Evolutionary conservation across 1,140 invertebrate species (phyloP), one percentile per base, ranked within the genome.

Genomic region (Glomeris maerens): DNA sequence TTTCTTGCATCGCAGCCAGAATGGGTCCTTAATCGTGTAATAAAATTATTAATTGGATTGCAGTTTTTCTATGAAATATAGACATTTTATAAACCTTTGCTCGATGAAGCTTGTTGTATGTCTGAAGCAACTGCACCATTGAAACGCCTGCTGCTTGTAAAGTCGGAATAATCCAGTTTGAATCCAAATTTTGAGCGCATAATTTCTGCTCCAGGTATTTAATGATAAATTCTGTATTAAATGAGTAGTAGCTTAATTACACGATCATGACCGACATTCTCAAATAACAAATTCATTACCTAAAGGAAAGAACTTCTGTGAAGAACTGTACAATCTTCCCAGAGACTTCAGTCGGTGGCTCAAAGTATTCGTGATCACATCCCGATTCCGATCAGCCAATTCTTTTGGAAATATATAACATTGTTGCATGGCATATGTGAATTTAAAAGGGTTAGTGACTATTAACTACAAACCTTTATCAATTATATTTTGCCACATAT

Each of bases 401-500:
- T 23, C 20, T 3, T 25, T 10, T 10, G n/a, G n/a, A 60, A 27
- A 39, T 56, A 53, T 55, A 29, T 10, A 45, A 54, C 25, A 13
- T 1, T 4, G 39, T 38, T 17, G 45, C 27, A 50, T 56, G 20
- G 42, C 38, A 50, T 45, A 54, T 47, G 54, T 55, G 50, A 53
- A 52, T 38, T 23, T 4, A 4, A 42, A 42, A 5, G 50, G 38
- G 23, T 44, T 52, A 10, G n/a, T 48, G 23, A 44, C 40, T 31
- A 27, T 45, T 55, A 25, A 39, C 45, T 26, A 27, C 42, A 4
- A 63, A 74, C 73, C 73, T 66, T 69, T 66, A 54, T 74, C 69
- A 52, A 77, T 65, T 27, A 77, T 74, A 49, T 65, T 66, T 39
- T 68, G 62, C 73, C 73, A 77, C 3, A 76, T 60, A 50, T 66